Percentiles rank a stretch among this genome's conserved stretches.
phyloP scores from a whole-genome alignment of 2,113 vertebrate species.

The Chloropsis hardwickii region DNA sequence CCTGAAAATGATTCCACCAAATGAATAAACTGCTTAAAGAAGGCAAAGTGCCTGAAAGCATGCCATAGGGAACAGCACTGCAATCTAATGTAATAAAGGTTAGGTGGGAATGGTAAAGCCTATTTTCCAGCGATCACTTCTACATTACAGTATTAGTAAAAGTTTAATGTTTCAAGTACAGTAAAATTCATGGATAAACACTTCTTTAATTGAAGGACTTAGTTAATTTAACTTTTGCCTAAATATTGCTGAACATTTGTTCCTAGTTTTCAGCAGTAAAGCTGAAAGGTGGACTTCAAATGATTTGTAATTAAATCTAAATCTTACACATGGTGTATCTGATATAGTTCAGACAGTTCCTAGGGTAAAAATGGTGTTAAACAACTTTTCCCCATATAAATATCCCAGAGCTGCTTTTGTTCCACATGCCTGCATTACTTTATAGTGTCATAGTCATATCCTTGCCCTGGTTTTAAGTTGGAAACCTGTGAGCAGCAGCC shows the following conservation, averaged over 20 bases:
- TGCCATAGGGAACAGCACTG: not conserved
- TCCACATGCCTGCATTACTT: not conserved
- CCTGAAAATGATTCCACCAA: not conserved
- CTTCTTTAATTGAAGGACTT: not conserved
- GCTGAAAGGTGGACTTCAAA: not conserved
- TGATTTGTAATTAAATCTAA: not conserved
- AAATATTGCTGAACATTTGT: not conserved
- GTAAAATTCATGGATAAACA: not conserved
- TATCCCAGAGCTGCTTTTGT: not conserved
- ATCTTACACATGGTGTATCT: not conserved
- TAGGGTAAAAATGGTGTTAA: not conserved
- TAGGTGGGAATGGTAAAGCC: not conserved
- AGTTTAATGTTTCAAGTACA: not conserved
- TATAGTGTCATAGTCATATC: not conserved
- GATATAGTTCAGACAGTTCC: not conserved
- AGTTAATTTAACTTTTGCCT: not conserved
- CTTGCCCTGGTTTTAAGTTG: not conserved
- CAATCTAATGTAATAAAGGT: not conserved
- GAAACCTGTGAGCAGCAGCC: not conserved
- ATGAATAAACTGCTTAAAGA: not conserved
- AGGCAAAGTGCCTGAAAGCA: not conserved
- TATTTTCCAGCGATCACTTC: not conserved
- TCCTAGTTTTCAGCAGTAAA: not conserved
- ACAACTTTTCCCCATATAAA: not conserved
- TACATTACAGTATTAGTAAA: not conserved